A percentile compares a stretch with the other conserved stretches of the same genome.
Evolutionary conservation across 1,140 invertebrate genomes (phyloP).

Genomic region (Papilio dardanus): DNA sequence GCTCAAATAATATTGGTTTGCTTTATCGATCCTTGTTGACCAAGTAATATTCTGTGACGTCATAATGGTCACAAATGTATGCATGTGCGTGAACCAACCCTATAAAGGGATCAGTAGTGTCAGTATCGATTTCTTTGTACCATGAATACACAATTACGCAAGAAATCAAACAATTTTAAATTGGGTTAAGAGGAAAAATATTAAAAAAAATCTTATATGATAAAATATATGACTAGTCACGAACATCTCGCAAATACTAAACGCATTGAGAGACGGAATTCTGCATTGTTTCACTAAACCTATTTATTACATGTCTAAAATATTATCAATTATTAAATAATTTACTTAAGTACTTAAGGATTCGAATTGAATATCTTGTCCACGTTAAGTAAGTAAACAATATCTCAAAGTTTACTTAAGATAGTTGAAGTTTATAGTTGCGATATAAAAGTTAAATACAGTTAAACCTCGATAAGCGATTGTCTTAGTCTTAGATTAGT

Average conservation of each 20-base stretch:
- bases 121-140: constrained; percentile 44
- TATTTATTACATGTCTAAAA: too few species aligned
- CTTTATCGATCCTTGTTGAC: constrained; percentile 62
- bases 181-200: not conserved
- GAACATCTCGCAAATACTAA: too few species aligned
- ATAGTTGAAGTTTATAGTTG: not conserved
- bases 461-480: too few species aligned
- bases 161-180: not conserved
- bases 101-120: constrained; percentile 54
- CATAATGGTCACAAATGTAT: constrained; percentile 59
- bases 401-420: not conserved
- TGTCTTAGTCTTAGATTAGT: too few species aligned
- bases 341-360: not conserved
- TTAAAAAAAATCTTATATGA: not conserved
- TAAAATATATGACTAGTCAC: not conserved
- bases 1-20: constrained; percentile 55
- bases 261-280: too few species aligned
- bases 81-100: constrained; percentile 59
- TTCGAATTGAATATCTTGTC: not conserved
- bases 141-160: constrained; percentile 11
- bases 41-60: constrained; percentile 71
- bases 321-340: not conserved
- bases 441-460: too few species aligned
- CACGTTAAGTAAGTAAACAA: not conserved
- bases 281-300: too few species aligned